Evolutionary conservation across 2,888 invertebrate species (phyloP).

Genomic region (Balanococcus diminutus): DNA sequence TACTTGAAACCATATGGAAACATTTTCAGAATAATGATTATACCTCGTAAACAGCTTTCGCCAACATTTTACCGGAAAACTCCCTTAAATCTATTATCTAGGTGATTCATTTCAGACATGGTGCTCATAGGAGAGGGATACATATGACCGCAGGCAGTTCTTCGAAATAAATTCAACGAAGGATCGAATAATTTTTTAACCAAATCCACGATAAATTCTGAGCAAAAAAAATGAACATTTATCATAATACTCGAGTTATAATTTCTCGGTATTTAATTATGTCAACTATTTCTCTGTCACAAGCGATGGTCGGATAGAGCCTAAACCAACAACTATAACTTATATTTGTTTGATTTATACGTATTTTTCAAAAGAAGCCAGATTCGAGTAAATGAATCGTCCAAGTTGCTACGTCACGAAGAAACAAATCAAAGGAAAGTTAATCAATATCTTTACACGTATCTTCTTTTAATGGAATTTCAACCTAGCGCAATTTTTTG

Average conservation of each 20-base stretch:
- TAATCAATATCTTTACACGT: not conserved
- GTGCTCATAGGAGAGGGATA: constrained; percentile 97
- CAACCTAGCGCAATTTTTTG: not conserved
- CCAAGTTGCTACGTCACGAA: not conserved
- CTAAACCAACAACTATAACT: too few species aligned
- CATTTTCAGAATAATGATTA: not conserved
- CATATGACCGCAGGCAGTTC: constrained; percentile 90
- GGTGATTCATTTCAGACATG: constrained; percentile 89
- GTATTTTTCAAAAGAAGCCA: not conserved
- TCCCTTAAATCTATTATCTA: constrained; percentile 94
- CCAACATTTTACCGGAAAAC: constrained; percentile 97
- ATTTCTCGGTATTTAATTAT: not conserved
- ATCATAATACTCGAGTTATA: constrained; percentile 7
- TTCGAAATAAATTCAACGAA: constrained; percentile 90
- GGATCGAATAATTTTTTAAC: constrained; percentile 97
- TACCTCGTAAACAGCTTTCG: constrained; percentile 97
- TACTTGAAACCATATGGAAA: not conserved
- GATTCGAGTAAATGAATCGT: not conserved
- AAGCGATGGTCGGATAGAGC: not conserved
- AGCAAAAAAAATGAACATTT: too few species aligned
- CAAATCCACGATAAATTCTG: constrained; percentile 96
- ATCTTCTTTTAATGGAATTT: not conserved
- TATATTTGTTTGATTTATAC: not conserved
- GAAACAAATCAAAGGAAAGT: not conserved
- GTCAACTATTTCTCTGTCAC: constrained; percentile 1